Percentiles rank a stretch among this genome's conserved stretches.
Evolutionary conservation across 2,888 invertebrate genomes (phyloP).

Genomic region (Chironomus riparius): DNA sequence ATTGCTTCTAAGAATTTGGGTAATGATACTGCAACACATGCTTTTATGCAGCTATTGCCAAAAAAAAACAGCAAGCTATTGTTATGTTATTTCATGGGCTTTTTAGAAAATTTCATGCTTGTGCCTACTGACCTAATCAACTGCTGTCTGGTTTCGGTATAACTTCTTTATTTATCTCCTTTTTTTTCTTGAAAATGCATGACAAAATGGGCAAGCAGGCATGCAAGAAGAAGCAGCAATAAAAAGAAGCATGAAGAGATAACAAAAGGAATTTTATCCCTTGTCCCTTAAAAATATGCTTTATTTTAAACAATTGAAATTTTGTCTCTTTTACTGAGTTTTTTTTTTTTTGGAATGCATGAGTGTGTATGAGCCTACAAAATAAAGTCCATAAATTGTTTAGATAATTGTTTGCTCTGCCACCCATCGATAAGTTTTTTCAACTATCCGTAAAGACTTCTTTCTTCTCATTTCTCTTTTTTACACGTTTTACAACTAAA

Average conservation of each 20-base stretch:
- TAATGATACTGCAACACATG: not conserved
- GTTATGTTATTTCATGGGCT: not conserved
- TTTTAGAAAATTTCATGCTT: constrained; percentile 7
- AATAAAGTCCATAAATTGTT: constrained; percentile 23
- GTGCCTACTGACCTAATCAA: constrained; percentile 25
- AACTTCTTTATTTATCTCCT: not conserved
- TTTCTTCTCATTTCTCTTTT: not conserved
- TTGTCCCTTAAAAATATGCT: not conserved
- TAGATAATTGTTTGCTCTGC: constrained; percentile 26
- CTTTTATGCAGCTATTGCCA: not conserved
- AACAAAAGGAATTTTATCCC: not conserved
- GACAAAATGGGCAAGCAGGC: not conserved
- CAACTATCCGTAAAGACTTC: constrained; percentile 9
- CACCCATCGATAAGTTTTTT: constrained; percentile 26
- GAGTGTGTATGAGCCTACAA: not conserved
- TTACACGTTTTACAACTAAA: constrained; percentile 18
- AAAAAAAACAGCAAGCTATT: not conserved
- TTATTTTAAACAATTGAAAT: not conserved
- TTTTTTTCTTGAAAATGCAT: too few species aligned
- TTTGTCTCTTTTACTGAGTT: not conserved
- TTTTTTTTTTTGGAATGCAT: not conserved
- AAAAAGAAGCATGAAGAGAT: not conserved
- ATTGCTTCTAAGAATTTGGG: constrained; percentile 14
- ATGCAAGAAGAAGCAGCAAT: not conserved
- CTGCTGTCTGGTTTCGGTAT: constrained; percentile 10